Conservation (phyloP, 2,113 vertebrate genomes). For the Lepisosteus oculatus region DNA sequence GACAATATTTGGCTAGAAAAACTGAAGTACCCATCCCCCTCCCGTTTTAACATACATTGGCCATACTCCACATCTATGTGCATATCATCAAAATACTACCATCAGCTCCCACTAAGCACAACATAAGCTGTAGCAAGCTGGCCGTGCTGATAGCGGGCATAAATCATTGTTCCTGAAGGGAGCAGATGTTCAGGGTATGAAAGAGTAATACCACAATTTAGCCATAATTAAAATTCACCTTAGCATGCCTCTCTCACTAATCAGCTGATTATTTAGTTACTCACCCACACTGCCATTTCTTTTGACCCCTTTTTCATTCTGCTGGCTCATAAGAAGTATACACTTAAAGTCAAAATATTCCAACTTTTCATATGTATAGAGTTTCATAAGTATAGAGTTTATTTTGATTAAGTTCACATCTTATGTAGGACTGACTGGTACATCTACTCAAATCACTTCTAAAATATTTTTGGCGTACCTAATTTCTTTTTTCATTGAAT, state of each 20-base stretch:
- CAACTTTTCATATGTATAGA: too few relatives aligned
- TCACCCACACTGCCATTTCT: conserved; percentile 47
- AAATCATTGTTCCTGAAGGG: conserved; percentile 88
- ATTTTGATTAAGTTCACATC: too few relatives aligned
- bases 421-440: too few relatives aligned
- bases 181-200: conserved; percentile 85
- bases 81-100: conserved; percentile 65
- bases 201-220: conserved; percentile 89
- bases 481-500: too few relatives aligned
- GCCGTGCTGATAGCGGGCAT: conserved; percentile 84
- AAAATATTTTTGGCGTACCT: too few relatives aligned
- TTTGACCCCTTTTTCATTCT: conserved; percentile 11
- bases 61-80: conserved; percentile 54
- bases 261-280: conserved; percentile 64
- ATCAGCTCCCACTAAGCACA: conserved; percentile 68
- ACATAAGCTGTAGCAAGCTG: conserved; percentile 86
- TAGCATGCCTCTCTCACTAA: conserved; percentile 73
- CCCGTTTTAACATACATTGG: conserved; percentile 48
- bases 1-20: conserved; percentile 63
- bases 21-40: conserved; percentile 38
- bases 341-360: not conserved
- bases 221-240: conserved; percentile 91
- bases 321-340: not conserved
- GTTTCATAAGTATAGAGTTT: too few relatives aligned
- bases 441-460: too few relatives aligned